Conservation (phyloP, 2,888 invertebrate genomes). For the Sinopyrophorus schimmeli region DNA sequence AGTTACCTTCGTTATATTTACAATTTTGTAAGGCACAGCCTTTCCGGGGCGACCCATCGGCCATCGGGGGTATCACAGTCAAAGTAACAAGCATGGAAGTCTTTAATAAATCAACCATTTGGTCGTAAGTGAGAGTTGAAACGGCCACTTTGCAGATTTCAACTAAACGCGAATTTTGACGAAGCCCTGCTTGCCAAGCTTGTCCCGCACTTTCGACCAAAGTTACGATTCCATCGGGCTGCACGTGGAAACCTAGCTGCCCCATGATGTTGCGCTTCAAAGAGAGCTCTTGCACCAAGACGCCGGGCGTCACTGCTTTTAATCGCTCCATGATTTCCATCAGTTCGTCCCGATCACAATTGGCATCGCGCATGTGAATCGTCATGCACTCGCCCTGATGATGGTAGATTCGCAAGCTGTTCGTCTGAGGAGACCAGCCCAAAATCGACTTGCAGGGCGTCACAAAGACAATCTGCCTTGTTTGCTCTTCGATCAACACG, state of each 20-base stretch:
- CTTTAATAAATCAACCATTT: slow-evolving; percentile 89
- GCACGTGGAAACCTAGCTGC: slow-evolving; percentile 88
- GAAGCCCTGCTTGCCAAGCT: slow-evolving; percentile 81
- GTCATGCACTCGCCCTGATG: slow-evolving; percentile 90
- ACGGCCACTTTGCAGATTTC: slow-evolving; percentile 72
- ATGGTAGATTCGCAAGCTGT: slow-evolving; percentile 80
- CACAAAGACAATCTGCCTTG: slow-evolving; percentile 82
- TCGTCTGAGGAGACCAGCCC: slow-evolving; percentile 61
- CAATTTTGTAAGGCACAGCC: slow-evolving; percentile 69
- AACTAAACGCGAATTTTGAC: slow-evolving; percentile 86
- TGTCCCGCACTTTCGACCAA: slow-evolving; percentile 79
- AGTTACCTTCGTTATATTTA: slow-evolving; percentile 63
- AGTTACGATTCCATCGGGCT: slow-evolving; percentile 91
- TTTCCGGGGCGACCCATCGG: slow-evolving; percentile 69
- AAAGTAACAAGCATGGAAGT: slow-evolving; percentile 87
- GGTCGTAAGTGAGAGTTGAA: slow-evolving; percentile 85
- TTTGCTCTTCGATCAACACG: slow-evolving; percentile 82
- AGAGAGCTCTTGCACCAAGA: slow-evolving; percentile 77
- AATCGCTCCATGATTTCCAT: slow-evolving; percentile 81
- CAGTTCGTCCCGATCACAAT: slow-evolving; percentile 66
- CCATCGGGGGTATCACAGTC: slow-evolving; percentile 74
- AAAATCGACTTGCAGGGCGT: slow-evolving; percentile 82
- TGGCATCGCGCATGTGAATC: slow-evolving; percentile 72
- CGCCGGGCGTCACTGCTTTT: slow-evolving; percentile 76
- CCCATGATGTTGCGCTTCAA: slow-evolving; percentile 79